Evolutionary conservation across 2,888 invertebrate genomes (phyloP).

Genomic region (Rhagium mordax): DNA sequence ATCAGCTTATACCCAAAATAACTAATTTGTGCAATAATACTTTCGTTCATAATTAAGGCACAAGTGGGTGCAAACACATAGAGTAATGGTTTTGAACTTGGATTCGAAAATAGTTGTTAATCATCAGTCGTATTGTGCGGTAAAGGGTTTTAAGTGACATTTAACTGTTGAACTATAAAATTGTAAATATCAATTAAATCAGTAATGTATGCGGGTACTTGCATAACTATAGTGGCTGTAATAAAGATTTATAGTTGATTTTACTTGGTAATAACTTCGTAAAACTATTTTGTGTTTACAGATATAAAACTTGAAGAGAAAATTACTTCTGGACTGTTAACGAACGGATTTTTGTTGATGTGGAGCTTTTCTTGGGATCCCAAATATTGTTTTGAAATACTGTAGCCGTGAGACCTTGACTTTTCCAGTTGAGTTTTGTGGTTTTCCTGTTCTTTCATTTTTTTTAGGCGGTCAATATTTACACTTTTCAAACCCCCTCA

Average conservation of each 20-base stretch:
- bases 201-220: conserved; percentile 13
- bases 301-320: not conserved
- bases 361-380: no score
- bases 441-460: no score
- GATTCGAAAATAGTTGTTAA: not conserved
- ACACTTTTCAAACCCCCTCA: no score
- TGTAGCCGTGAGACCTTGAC: no score
- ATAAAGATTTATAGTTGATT: conserved; percentile 14
- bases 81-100: not conserved
- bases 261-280: conserved; percentile 10
- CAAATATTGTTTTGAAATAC: no score
- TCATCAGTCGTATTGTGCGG: not conserved
- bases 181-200: conserved; percentile 12
- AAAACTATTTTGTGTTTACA: not conserved
- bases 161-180: not conserved
- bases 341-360: not conserved
- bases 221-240: conserved; percentile 8
- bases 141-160: not conserved
- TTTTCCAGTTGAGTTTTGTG: no score
- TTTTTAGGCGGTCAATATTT: no score
- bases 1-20: no score
- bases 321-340: not conserved
- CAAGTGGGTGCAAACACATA: not conserved
- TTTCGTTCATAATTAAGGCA: no score
- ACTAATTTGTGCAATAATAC: no score